Conservation (phyloP, 1,140 invertebrate genomes). For the Polypedilum vanderplanki region DNA sequence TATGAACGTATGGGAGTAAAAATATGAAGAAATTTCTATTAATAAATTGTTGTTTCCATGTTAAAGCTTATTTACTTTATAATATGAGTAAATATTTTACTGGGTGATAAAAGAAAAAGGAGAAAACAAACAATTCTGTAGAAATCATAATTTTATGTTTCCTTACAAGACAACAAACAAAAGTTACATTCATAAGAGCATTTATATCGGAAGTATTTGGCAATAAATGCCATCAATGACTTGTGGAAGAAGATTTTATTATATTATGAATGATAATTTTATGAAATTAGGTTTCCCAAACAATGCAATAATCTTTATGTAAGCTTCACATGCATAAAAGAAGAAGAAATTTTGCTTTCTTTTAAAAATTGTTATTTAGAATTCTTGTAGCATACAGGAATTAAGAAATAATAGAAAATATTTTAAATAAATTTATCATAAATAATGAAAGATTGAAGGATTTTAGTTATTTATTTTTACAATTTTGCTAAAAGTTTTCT, state of each 20-base stretch:
- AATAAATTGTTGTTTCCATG: too few species aligned
- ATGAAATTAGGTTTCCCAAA: constrained; percentile 22
- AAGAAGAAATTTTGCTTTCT: neutral
- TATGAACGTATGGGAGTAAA: too few species aligned
- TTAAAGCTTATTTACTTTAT: too few species aligned
- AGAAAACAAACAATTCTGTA: neutral
- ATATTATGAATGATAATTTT: constrained; percentile 17
- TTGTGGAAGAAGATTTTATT: too few species aligned
- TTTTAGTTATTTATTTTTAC: too few species aligned
- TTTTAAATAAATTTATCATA: too few species aligned
- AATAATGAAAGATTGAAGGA: too few species aligned
- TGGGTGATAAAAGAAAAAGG: neutral
- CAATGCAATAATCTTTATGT: neutral
- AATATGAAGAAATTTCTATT: too few species aligned
- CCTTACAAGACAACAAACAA: neutral
- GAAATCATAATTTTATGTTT: neutral
- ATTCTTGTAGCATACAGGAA: neutral
- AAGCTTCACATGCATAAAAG: neutral
- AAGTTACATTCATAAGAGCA: neutral
- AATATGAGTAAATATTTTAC: neutral
- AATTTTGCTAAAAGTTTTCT: neutral
- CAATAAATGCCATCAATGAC: neutral
- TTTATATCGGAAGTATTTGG: neutral
- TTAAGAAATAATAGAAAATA: neutral
- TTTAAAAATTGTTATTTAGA: neutral